Evolutionary conservation across 2,888 invertebrate species (phyloP), one percentile per base, ranked within the genome.

Genomic region (Stenichneumon culpator): DNA sequence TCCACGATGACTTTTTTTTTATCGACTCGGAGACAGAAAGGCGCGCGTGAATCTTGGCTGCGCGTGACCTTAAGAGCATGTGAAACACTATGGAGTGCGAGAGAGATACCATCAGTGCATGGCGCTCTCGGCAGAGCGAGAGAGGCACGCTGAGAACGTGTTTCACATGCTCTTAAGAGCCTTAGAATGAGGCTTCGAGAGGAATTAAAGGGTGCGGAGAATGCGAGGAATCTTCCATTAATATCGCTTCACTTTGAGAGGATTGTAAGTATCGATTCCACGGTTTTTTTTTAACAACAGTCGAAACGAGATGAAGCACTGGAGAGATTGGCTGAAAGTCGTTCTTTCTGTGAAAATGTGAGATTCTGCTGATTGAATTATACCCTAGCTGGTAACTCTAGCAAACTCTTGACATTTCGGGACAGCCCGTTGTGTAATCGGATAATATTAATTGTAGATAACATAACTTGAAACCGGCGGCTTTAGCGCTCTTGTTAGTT

Each of bases 401-500:
- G 63, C 25, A 63, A 63, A 63, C 32, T 63, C 36, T 63, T 32
- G 63, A 63, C 32, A 63, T 63, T 63, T 63, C 14, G 16, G 19
- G 9, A 57, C 22, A 14, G 57, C 19, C 25, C 14, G 32, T 63
- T 32, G 63, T n/a, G 63, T 32, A 63, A 67, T 39, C 36, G 39
- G 7, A 67, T 28, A 67, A 39, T 19, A 67, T 39, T 16, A 67
- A 67, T 67, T 57, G 11, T 39, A 44, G 67, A 44, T 39, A 39
- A 36, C 32, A 36, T 16, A 32, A 6, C 22, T 79, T 14, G 28
- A 79, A 28, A 6, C 7, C 50, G 47, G 47, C 79, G 70, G 70
- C 50, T 19, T 70, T 79, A 63, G 63, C 79, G 79, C 79, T 63
- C 70, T 63, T 75, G 47, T 6, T 47, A 50, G 14, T 84, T 60